A percentile compares a stretch with the other conserved stretches of the same genome.
Evolutionary conservation across 2,797 vertebrate species (phyloP).

Genomic region (Benthosema pterotum): DNA sequence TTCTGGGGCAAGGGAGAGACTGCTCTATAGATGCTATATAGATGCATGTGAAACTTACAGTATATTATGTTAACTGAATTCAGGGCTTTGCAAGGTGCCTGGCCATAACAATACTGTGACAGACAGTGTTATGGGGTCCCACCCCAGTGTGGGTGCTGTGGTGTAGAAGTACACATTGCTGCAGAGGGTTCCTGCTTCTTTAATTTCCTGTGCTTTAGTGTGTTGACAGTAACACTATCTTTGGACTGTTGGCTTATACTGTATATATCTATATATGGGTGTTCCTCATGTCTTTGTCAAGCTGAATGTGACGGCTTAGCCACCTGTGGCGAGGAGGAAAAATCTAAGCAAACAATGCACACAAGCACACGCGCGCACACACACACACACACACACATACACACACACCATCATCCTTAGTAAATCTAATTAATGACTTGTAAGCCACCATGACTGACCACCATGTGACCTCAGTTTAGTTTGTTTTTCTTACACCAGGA

Average conservation of each 20-base stretch:
- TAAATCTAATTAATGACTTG: slow-evolving; percentile 69
- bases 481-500: slow-evolving; percentile 24
- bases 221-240: slow-evolving; percentile 66
- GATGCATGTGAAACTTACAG: too few species aligned
- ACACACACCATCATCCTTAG: slow-evolving; percentile 49
- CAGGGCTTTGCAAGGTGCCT: too few species aligned
- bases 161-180: too few species aligned
- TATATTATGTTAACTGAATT: too few species aligned
- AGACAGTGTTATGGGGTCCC: too few species aligned
- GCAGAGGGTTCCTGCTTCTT: too few species aligned
- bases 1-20: too few species aligned
- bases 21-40: too few species aligned
- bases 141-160: too few species aligned
- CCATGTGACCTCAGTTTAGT: slow-evolving; percentile 45
- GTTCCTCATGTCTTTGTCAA: slow-evolving; percentile 53
- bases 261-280: slow-evolving; percentile 64
- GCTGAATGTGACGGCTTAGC: slow-evolving; percentile 67
- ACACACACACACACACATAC: slow-evolving; percentile 10
- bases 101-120: too few species aligned
- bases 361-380: slow-evolving; percentile 17
- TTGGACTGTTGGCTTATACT: slow-evolving; percentile 51
- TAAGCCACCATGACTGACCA: slow-evolving; percentile 54
- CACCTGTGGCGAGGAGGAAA: slow-evolving; percentile 70
- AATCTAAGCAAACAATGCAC: slow-evolving; percentile 15
- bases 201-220: background rate